A percentile compares a stretch with the other conserved stretches of the same genome.
Evolutionary conservation across 2,113 vertebrate species (phyloP).

Genomic region (Pycnonotus jocosus): DNA sequence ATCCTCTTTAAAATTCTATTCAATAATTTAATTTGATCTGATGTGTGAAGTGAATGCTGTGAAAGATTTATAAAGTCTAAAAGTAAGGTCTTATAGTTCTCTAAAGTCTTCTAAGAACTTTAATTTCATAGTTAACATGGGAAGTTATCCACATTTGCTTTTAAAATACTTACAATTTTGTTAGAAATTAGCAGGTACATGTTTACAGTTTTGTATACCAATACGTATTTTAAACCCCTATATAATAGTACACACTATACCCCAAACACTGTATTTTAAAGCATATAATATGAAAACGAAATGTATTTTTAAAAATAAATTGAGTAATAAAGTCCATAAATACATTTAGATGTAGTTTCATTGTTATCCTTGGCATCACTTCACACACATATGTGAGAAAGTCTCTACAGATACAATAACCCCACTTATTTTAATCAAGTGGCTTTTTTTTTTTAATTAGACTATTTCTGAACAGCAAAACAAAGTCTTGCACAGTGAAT

Average conservation of each 20-base stretch:
- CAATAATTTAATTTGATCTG: not conserved
- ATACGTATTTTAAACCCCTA: not conserved
- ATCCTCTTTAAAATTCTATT: not conserved
- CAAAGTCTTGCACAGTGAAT: not conserved
- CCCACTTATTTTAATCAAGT: rapidly evolving
- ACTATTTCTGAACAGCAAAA: not conserved
- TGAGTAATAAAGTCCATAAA: not conserved
- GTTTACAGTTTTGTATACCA: not conserved
- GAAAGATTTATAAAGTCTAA: not conserved
- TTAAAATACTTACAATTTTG: not conserved
- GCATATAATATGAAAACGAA: not conserved
- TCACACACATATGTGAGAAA: not conserved
- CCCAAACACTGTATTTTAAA: rapidly evolving
- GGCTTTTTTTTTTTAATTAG: not conserved
- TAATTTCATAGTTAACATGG: not conserved
- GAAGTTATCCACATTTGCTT: not conserved
- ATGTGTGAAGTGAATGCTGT: not conserved
- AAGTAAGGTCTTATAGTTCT: not conserved
- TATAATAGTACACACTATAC: not conserved
- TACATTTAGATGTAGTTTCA: not conserved
- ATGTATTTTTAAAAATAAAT: not conserved
- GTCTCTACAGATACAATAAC: not conserved
- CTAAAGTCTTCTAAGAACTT: not conserved
- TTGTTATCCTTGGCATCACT: not conserved
- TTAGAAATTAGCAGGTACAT: not conserved